Conservation (phyloP, 2,888 invertebrate genomes). For the Eupithecia dodoneata region DNA sequence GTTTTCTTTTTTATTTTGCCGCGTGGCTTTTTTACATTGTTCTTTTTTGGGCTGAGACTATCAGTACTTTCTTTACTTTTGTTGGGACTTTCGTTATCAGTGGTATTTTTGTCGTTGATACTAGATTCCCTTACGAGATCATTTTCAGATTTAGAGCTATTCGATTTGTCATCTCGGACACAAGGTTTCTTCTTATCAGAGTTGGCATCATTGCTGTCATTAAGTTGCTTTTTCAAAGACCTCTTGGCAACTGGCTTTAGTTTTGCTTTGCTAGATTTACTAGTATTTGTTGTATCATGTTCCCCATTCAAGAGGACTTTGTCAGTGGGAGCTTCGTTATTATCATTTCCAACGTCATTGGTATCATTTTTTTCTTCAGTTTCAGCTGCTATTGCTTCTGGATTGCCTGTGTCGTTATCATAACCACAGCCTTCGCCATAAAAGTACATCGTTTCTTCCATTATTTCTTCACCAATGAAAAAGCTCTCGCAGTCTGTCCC, state of each 20-base stretch:
- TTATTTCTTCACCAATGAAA: conserved; percentile 87
- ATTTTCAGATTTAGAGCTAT: conserved; percentile 65
- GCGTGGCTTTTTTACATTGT: conserved; percentile 67
- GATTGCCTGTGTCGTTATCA: conserved; percentile 90
- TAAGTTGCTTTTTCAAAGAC: conserved; percentile 72
- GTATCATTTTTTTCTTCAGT: conserved; percentile 51
- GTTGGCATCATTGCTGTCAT: conserved; percentile 69
- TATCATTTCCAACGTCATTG: conserved; percentile 63
- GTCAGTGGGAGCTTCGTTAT: conserved; percentile 67
- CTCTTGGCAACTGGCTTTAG: conserved; percentile 71
- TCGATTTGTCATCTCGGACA: conserved; percentile 68
- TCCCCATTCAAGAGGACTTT: conserved; percentile 75
- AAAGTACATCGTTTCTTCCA: conserved; percentile 88
- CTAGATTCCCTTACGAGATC: conserved; percentile 61
- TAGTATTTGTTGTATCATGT: conserved; percentile 64
- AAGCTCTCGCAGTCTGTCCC: conserved; percentile 86
- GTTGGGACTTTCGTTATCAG: conserved; percentile 63
- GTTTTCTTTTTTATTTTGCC: conserved; percentile 73
- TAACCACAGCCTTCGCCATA: conserved; percentile 89
- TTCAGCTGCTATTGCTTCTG: conserved; percentile 60
- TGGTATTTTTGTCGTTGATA: conserved; percentile 66
- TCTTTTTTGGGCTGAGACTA: conserved; percentile 65
- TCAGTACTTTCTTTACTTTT: conserved; percentile 60
- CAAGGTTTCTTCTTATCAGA: conserved; percentile 76
- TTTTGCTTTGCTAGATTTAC: conserved; percentile 65